Evolutionary conservation across 2,888 invertebrate genomes (phyloP), one percentile per base, ranked within the genome.

Genomic region (Nomada ruficornis): DNA sequence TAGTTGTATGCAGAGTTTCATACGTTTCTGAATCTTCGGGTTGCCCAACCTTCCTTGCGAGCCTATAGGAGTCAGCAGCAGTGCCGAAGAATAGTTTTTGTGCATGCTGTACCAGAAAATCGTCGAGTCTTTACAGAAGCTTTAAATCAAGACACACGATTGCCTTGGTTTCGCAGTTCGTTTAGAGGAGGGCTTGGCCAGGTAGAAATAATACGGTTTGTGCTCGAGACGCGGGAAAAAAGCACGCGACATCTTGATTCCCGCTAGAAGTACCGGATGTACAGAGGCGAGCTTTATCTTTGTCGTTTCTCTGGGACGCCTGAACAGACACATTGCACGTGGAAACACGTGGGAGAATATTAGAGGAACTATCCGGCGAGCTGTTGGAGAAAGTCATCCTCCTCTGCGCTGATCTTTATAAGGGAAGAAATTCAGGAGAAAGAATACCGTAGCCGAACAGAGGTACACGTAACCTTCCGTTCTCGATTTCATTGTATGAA

Each of bases 351-450:
- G 62, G 55, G 55, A 71, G 54, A 73, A 57, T 59, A 50, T 77
- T 20, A 23, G 50, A 42, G 13, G 50, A 77, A 65, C 57, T 74
- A 64, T 59, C 75, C 13, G 42, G 59, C 55, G 72, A 54, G 70
- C 15, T 15, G n/a, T n/a, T 13, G 47, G 74, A 71, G 76, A 76
- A 76, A 76, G 76, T 76, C 23, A 71, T 63, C 36, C 47, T 44
- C 44, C 20, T 44, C 13, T 15, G 18, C 20, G 2, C 18, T 20
- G 62, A 63, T 23, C 76, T 62, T 20, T 76, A 71, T 62, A 76
- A 71, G 76, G 71, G 72, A 62, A 69, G 69, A 52, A 75, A 59
- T 59, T 59, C n/a, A n/a, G 29, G 70, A 60, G 29, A 29, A n/a
- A 44, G 69, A 60, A 52, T 7, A 23, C 20, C 44, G 42, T 26